Evolutionary conservation across 2,888 invertebrate species (phyloP), one percentile per base, ranked within the genome.

Genomic region (Rhorus exstirpatorius): DNA sequence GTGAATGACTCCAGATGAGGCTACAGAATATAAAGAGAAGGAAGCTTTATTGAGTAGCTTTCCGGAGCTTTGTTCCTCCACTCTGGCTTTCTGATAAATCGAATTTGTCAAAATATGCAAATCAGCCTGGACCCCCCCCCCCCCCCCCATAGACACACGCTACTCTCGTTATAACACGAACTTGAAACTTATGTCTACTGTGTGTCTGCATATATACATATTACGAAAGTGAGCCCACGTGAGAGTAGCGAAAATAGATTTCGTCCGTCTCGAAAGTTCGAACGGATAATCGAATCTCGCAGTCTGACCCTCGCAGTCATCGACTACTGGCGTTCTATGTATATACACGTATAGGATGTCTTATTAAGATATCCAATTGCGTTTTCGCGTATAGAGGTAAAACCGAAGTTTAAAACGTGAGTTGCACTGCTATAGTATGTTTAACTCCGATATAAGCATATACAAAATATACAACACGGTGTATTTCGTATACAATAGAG

Each of bases 41-140:
- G 53, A 74, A 55, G 26, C 46, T 58, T 58, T 19, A 19, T 31
- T 31, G 17, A 10, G 26, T n/a, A 14, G 60, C 61, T 61, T 55
- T 41, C 14, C 26, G 26, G n/a, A 58, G 87, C 88, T 86, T 88
- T 85, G 86, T 88, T 84, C 85, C 84, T 21, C 31, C 12, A 7
- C 7, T 31, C 58, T 24, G 19, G 31, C 17, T 17, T 68, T 51
- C 60, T 79, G 63, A 85, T 83, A 85, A 90, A 90, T 89, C 87
- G 86, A 86, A 88, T 88, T 88, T 87, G 86, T 88, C 86, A 83
- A 84, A 85, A 86, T 71, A 88, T 89, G 89, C 90, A 88, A 89
- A 89, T 89, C 71, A 86, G 38, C 41, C 68, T 19, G 24, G 38
- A 53, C 53, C 41, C 55, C 12, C 19, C 21, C n/a, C n/a, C n/a